Evolutionary conservation across 2,113 vertebrate species (phyloP), one percentile per base, ranked within the genome.

Genomic region (Gulo gulo): DNA sequence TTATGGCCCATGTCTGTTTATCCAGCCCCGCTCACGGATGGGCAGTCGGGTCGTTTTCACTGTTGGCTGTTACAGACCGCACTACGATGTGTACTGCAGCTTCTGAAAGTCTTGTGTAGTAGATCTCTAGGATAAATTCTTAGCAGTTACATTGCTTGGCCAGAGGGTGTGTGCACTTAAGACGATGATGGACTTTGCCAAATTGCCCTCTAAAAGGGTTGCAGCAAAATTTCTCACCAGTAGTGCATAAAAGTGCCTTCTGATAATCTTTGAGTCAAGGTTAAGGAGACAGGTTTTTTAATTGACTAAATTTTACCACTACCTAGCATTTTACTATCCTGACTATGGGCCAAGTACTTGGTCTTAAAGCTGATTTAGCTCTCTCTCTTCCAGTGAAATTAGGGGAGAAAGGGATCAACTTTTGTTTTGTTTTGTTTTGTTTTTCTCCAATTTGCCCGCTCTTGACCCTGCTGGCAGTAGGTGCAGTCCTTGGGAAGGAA

Each of bases 251-350:
- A 90, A 74, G 9, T 11, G 16, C 24, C 59, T 94, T 94, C 69
- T n/a, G 47, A 59, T 24, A 39, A 50, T 76, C 34, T 39, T 16
- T 78, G 80, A 92, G 73, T 50, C 26, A 63, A 18, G 81, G 69
- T 18, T 80, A 86, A 55, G n/a, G 52, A 96, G 55, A 90, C 45
- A 88, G 4, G 18, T 31, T 95, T 96, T 91, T 83, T 88, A 69
- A 63, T 47, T 45, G 45, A 69, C 78, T 82, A 14, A 20, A 65
- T 96, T 79, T 73, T 85, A 94, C 81, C 71, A 24, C 50, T 81
- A 18, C 59, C 45, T 79, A 83, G 31, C 47, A 29, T 92, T 63
- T 82, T 96, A 36, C 26, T 82, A 1, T 85, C 45, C 78, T 95
- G 88, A 81, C 42, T 73, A 9, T 39, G 45, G 34, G n/a, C 94